Evolutionary conservation across 2,888 invertebrate genomes (phyloP).

Genomic region (Lithophane leautieri): DNA sequence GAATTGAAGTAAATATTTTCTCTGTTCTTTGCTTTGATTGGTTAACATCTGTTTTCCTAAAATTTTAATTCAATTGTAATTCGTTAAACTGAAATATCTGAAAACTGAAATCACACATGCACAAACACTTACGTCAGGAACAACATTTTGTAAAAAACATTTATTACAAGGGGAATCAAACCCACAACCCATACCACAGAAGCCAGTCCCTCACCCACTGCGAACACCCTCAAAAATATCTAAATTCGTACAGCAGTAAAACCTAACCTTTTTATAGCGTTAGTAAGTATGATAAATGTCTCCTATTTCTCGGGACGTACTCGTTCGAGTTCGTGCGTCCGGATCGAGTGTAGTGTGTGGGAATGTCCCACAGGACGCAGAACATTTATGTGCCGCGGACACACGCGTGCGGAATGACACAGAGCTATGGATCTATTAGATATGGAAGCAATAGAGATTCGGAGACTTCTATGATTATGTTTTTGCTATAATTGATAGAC

Average conservation of each 20-base stretch:
- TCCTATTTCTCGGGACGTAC: constrained; percentile 47
- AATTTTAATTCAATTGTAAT: not conserved
- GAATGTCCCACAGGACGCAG: constrained; percentile 81
- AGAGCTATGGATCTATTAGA: constrained; percentile 74
- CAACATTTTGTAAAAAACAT: not conserved
- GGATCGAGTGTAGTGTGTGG: constrained; percentile 55
- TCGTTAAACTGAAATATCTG: not conserved
- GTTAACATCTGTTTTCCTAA: not conserved
- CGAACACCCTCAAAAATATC: not conserved
- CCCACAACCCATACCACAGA: not conserved
- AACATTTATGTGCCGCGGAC: constrained; percentile 83
- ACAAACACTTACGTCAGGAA: not conserved
- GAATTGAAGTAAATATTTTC: not conserved
- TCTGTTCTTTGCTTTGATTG: not conserved
- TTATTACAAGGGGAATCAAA: not conserved
- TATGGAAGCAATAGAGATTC: not conserved
- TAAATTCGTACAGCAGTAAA: not conserved
- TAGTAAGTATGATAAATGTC: constrained; percentile 44
- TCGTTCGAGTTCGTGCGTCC: constrained; percentile 49
- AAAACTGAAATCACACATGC: not conserved
- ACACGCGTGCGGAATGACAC: constrained; percentile 81
- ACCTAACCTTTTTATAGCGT: constrained; percentile 28
- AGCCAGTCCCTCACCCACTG: not conserved
- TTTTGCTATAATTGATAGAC: not conserved
- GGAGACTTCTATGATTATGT: not conserved